phyloP scores from a whole-genome alignment of 2,797 vertebrate species.

The Sebastes minor region DNA sequence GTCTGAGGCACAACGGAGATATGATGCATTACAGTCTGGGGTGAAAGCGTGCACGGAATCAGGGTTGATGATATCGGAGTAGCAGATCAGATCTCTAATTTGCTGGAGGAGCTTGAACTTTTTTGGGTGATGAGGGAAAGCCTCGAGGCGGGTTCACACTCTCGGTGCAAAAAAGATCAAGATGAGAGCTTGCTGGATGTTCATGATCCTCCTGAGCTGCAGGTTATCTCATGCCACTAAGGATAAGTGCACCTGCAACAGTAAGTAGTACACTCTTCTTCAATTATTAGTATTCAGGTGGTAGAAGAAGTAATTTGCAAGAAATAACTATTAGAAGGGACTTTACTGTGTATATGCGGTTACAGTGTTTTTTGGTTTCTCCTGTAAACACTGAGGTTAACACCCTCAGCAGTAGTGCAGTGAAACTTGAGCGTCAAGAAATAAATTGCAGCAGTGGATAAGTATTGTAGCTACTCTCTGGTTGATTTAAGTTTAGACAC shows the following conservation, averaged over 20 bases:
- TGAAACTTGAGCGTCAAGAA: background rate
- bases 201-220: slow-evolving; percentile 40
- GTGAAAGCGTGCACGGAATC: background rate
- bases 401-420: background rate
- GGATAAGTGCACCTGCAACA: background rate
- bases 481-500: background rate
- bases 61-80: background rate
- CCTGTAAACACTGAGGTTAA: background rate
- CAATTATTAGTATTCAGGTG: background rate
- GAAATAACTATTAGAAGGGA: background rate
- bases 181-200: slow-evolving; percentile 48
- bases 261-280: slow-evolving; percentile 25
- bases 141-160: background rate
- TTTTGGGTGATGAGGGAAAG: slow-evolving; percentile 22
- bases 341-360: background rate
- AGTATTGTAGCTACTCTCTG: background rate
- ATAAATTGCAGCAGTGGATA: background rate
- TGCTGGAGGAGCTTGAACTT: background rate
- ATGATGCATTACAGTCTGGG: background rate
- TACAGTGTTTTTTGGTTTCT: background rate
- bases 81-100: background rate
- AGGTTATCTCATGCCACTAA: background rate
- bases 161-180: background rate
- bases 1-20: background rate
- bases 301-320: background rate